Conservation (phyloP, 2,113 vertebrate species). For the Podarcis cretensis region DNA sequence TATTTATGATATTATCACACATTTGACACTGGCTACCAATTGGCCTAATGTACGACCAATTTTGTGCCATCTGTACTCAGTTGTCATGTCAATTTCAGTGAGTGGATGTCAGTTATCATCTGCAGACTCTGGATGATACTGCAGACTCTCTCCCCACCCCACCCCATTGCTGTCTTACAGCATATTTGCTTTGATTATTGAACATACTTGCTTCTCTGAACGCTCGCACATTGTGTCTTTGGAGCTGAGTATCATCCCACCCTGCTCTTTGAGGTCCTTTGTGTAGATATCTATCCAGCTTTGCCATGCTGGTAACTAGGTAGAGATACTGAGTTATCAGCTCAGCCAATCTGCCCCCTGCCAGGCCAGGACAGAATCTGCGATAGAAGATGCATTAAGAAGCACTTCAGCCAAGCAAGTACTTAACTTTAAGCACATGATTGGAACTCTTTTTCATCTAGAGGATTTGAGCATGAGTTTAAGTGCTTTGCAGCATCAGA, state of each 20-base stretch:
- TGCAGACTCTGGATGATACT: too few relatives aligned
- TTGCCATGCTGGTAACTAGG: background rate
- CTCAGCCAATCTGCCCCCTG: constrained; percentile 7
- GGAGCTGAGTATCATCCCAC: background rate
- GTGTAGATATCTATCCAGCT: background rate
- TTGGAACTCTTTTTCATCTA: constrained; percentile 11
- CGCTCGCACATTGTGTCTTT: background rate
- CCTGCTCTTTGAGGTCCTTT: too few relatives aligned
- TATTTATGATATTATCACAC: background rate
- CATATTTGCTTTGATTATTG: background rate
- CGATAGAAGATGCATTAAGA: constrained; percentile 4
- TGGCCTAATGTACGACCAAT: background rate
- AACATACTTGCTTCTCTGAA: background rate
- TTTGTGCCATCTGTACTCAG: background rate
- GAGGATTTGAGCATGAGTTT: background rate
- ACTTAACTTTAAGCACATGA: constrained; percentile 4
- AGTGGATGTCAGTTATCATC: background rate
- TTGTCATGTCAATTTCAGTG: background rate
- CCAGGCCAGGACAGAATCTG: background rate
- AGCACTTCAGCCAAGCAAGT: constrained; percentile 1
- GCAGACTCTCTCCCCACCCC: too few relatives aligned
- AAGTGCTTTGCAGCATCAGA: constrained; percentile 15
- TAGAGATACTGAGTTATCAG: background rate
- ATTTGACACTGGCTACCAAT: background rate
- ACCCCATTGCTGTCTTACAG: background rate